A percentile compares a stretch with the other conserved stretches of the same genome.
phyloP scores from a whole-genome alignment of 2,888 invertebrate species.

The Plagodis pulveraria region DNA sequence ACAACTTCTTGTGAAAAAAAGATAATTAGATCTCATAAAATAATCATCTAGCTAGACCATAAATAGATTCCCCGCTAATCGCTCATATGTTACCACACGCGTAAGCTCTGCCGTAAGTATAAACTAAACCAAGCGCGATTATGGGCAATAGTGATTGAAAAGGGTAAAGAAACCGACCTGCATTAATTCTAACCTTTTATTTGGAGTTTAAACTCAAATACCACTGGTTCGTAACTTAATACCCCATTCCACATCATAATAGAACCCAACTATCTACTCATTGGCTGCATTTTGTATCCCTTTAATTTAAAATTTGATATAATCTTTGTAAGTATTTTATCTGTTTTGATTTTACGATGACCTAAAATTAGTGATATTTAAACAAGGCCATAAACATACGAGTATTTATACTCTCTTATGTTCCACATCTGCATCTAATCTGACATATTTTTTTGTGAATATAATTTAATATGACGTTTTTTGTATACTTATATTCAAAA shows the following conservation, averaged over 20 bases:
- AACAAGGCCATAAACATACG: too few relatives aligned
- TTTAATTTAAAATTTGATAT: constrained; percentile 32
- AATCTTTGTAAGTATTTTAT: constrained; percentile 33
- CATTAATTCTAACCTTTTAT: constrained; percentile 63
- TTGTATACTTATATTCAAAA: too few relatives aligned
- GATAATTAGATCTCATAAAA: too few relatives aligned
- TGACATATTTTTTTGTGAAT: too few relatives aligned
- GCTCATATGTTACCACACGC: constrained; percentile 36
- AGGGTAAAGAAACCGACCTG: constrained; percentile 73
- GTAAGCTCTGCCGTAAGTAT: constrained; percentile 53
- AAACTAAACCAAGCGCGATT: constrained; percentile 76
- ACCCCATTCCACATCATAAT: constrained; percentile 46
- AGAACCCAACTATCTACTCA: constrained; percentile 40
- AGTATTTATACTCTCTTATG: too few relatives aligned
- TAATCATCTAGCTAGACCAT: not conserved
- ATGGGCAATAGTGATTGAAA: constrained; percentile 82
- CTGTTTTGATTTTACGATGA: constrained; percentile 27
- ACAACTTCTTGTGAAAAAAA: too few relatives aligned
- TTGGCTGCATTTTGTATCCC: constrained; percentile 33
- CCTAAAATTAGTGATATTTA: not conserved
- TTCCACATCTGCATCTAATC: too few relatives aligned
- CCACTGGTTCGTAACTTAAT: constrained; percentile 51
- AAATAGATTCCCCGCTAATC: constrained; percentile 24
- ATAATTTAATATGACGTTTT: too few relatives aligned
- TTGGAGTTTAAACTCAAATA: constrained; percentile 57